Evolutionary conservation across 2,888 invertebrate genomes (phyloP).

Genomic region (Emmelina monodactyla): DNA sequence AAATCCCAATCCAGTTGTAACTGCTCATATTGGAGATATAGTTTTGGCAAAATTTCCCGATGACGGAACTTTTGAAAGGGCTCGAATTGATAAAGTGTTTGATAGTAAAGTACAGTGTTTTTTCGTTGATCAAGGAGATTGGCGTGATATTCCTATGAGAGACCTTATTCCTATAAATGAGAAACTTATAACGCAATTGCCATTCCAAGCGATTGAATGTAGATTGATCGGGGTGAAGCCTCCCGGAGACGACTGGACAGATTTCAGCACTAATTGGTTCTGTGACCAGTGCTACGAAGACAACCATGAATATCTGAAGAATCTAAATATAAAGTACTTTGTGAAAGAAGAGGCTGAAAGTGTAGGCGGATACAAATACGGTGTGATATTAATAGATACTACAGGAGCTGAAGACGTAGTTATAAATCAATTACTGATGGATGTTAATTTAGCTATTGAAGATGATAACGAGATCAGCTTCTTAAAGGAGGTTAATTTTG

Average conservation of each 20-base stretch:
- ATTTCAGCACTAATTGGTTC: slow-evolving; percentile 59
- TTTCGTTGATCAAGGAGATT: slow-evolving; percentile 72
- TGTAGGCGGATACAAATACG: slow-evolving; percentile 54
- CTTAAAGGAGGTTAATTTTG: slow-evolving; percentile 23
- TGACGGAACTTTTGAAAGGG: slow-evolving; percentile 45
- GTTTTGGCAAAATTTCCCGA: slow-evolving; percentile 59
- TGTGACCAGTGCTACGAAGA: slow-evolving; percentile 47
- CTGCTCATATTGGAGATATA: slow-evolving; percentile 39
- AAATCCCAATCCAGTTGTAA: slow-evolving; percentile 20
- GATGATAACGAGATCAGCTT: slow-evolving; percentile 28
- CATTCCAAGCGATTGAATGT: slow-evolving; percentile 73
- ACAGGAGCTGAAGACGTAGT: slow-evolving; percentile 36
- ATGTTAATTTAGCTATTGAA: slow-evolving; percentile 49
- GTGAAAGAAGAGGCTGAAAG: slow-evolving; percentile 34
- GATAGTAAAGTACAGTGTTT: slow-evolving; percentile 59
- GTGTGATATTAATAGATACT: slow-evolving; percentile 55
- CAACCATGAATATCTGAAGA: slow-evolving; percentile 35
- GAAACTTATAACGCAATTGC: slow-evolving; percentile 55
- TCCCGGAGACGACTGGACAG: slow-evolving; percentile 51
- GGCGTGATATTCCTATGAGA: slow-evolving; percentile 34
- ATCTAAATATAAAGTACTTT: slow-evolving; percentile 44
- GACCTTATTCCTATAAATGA: slow-evolving; percentile 56
- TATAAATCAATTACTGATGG: slow-evolving; percentile 56
- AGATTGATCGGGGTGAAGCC: slow-evolving; percentile 61
- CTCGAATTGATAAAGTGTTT: slow-evolving; percentile 39